These are phyloP conservation scores for Ornithorhynchus anatinus DNA, from an alignment of 2,113 vertebrate genomes.

Conservation along the genomic window DNA sequence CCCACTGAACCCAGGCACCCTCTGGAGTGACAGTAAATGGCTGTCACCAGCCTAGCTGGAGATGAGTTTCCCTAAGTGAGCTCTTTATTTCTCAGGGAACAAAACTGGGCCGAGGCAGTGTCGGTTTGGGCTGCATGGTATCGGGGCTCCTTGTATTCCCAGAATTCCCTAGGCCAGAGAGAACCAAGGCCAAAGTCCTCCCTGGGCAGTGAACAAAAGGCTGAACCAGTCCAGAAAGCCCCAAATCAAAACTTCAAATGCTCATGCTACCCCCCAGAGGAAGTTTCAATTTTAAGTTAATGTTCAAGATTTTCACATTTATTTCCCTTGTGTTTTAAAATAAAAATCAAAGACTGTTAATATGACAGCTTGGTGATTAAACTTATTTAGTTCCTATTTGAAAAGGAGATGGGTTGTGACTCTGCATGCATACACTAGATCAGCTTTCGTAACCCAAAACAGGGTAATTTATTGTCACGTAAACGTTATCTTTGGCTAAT, in stretches of 20 bases:
- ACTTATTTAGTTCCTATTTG: slow-evolving; percentile 51
- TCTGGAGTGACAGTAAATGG: no score
- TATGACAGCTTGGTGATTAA: slow-evolving; percentile 52
- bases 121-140: no score
- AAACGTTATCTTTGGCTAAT: slow-evolving; percentile 50
- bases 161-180: no score
- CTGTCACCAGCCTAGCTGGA: no score
- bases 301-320: slow-evolving; percentile 27
- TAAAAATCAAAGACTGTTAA: slow-evolving; percentile 52
- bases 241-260: slow-evolving; percentile 5
- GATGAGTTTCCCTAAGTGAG: no score
- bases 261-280: background rate
- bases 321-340: slow-evolving; percentile 34
- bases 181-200: no score
- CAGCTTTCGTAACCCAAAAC: slow-evolving; percentile 25
- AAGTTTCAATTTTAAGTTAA: slow-evolving; percentile 21
- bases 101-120: no score
- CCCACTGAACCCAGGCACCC: no score
- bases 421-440: slow-evolving; percentile 16
- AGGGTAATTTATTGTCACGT: slow-evolving; percentile 30
- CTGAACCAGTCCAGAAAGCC: no score
- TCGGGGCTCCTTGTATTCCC: no score
- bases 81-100: no score
- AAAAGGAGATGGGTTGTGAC: slow-evolving; percentile 60
- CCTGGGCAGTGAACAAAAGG: no score